Evolutionary conservation across 1,140 invertebrate species (phyloP).

Genomic region (Drosophila carrolli): DNA sequence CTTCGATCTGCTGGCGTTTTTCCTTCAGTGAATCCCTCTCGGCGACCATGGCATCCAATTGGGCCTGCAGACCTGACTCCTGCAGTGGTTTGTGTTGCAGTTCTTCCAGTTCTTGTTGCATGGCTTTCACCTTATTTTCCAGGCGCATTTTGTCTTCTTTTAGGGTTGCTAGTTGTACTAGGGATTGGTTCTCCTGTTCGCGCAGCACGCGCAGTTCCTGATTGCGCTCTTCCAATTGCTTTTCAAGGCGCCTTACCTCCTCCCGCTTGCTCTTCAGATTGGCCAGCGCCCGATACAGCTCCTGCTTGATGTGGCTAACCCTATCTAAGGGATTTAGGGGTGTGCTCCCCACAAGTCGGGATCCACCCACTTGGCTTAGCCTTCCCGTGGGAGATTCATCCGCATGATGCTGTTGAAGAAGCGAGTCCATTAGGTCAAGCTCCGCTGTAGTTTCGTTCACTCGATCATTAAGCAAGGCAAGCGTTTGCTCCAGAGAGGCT

Average conservation of each 20-base stretch:
- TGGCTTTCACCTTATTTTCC: slow-evolving; percentile 55
- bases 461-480: slow-evolving; percentile 57
- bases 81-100: slow-evolving; percentile 31
- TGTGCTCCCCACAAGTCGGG: slow-evolving; percentile 66
- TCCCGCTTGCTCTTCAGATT: slow-evolving; percentile 76
- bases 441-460: slow-evolving; percentile 69
- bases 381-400: slow-evolving; percentile 55
- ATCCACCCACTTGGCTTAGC: slow-evolving; percentile 47
- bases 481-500: slow-evolving; percentile 67
- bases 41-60: slow-evolving; percentile 21
- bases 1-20: slow-evolving; percentile 38
- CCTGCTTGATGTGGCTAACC: slow-evolving; percentile 72
- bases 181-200: slow-evolving; percentile 69
- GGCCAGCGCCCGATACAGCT: slow-evolving; percentile 64
- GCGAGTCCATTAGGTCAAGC: slow-evolving; percentile 77
- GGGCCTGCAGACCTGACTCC: slow-evolving; percentile 20
- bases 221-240: slow-evolving; percentile 65
- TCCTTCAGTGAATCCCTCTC: slow-evolving; percentile 50
- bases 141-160: slow-evolving; percentile 70
- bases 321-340: slow-evolving; percentile 65
- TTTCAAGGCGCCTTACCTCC: slow-evolving; percentile 72
- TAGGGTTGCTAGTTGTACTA: slow-evolving; percentile 68
- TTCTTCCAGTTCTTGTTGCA: slow-evolving; percentile 66
- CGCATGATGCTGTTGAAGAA: slow-evolving; percentile 69
- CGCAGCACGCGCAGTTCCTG: slow-evolving; percentile 55